Percentiles rank a stretch among this genome's conserved stretches.
Conservation (phyloP, 2,113 vertebrate genomes). For the Pluvialis apricaria region DNA sequence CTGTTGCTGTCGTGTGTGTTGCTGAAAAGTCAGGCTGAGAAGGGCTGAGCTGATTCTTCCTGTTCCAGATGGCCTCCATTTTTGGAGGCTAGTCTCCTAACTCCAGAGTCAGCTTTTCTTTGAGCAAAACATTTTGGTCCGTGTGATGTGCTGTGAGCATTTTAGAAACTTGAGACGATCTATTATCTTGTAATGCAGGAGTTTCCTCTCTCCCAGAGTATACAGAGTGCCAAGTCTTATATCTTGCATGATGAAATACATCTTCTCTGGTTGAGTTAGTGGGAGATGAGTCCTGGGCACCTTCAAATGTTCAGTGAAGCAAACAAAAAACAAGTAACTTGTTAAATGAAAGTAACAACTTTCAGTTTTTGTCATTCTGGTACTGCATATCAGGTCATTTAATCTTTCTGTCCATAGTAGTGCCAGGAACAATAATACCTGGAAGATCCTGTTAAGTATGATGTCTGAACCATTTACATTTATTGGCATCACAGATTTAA, state of each 20-base stretch:
- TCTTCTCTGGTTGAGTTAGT: background rate
- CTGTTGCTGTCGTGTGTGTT: background rate
- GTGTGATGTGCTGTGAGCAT: background rate
- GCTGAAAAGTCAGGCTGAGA: background rate
- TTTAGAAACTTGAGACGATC: background rate
- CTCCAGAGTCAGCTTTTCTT: background rate
- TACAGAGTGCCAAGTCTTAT: background rate
- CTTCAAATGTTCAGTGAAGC: background rate
- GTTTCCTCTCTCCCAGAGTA: background rate
- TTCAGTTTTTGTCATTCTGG: background rate
- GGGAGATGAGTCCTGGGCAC: background rate
- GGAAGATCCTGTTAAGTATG: background rate
- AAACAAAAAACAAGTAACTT: background rate
- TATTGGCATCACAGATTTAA: background rate
- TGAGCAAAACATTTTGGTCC: background rate
- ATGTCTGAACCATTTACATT: background rate
- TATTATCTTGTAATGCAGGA: background rate
- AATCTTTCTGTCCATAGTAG: background rate
- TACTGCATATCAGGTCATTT: background rate
- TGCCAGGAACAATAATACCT: background rate
- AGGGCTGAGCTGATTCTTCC: background rate
- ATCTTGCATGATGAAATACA: background rate
- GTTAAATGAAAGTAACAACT: background rate
- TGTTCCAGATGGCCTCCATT: background rate
- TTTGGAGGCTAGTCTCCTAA: background rate